Evolutionary conservation across 2,888 invertebrate genomes (phyloP), one percentile per base, ranked within the genome.

Genomic region (Boloria selene): DNA sequence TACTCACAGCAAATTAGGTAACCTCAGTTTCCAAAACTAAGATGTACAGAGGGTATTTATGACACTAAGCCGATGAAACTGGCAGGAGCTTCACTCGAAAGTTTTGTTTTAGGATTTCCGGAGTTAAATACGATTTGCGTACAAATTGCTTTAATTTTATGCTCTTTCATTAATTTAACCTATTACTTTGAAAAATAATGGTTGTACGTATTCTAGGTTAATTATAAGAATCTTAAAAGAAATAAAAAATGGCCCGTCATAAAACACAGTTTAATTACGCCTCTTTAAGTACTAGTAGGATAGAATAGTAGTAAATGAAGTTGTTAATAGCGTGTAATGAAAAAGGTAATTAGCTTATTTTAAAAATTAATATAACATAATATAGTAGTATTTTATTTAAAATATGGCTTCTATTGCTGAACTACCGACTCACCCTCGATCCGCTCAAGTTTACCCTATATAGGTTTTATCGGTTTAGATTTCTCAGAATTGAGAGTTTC

Each of bases 11-110:
- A 62, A 54, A 45, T 55, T 38, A 54, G 31, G 55, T 38, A 49
- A 55, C 49, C 62, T 38, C 14, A 10, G 26, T 54, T 18, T 63
- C 26, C 16, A 10, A 63, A 63, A 63, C 56, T 56, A 56, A 45
- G 56, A 56, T 16, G 56, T 56, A 45, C 56, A 44, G 44, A 45
- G 56, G n/a, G 56, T 13, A 26, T 45, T 45, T 45, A 50, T 50
- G 63, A 55, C 49, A 55, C 22, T 55, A 63, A 63, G 63, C 54
- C 55, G 49, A 55, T 63, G 13, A 55, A 55, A 63, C 63, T 63
- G 63, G 22, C 55, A 44, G 55, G 55, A 55, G 63, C 63, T 63
- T 14, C 49, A 17, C 55, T 50, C 42, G 42, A 55, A 63, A 63
- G 63, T 63, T 63, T 63, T 42, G 63, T 63, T 63, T 50, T 55